phyloP scores from a whole-genome alignment of 2,797 vertebrate species.

The Sphenodon punctatus region DNA sequence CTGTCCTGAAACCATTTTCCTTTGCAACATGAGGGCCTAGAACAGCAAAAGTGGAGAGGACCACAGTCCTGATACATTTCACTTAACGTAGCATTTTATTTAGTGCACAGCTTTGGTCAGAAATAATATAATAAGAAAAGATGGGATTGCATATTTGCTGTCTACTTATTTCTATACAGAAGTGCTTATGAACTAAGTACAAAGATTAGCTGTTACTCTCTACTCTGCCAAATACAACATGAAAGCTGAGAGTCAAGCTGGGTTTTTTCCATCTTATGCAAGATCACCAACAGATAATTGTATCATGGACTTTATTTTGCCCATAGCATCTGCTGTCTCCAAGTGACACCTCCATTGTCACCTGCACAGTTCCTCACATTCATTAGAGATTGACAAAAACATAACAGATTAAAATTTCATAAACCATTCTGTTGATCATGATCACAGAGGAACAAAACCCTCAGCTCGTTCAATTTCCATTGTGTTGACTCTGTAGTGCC shows the following conservation, averaged over 20 bases:
- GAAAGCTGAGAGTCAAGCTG: not conserved
- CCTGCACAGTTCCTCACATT: not conserved
- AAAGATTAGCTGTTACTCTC: not conserved
- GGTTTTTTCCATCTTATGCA: not conserved
- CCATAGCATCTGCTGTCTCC: too few relatives aligned
- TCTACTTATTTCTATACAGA: not conserved
- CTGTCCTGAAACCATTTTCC: not conserved
- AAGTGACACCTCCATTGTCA: not conserved
- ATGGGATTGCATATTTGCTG: not conserved
- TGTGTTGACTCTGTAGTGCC: not conserved
- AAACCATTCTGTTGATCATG: not conserved
- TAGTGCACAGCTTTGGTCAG: not conserved
- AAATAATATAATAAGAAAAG: not conserved
- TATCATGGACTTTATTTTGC: not conserved
- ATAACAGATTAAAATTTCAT: not conserved
- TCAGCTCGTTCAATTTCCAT: not conserved
- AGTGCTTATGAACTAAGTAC: not conserved
- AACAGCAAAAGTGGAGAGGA: not conserved
- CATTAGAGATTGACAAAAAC: not conserved
- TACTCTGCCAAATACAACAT: not conserved
- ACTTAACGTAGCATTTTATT: not conserved
- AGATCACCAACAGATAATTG: not conserved
- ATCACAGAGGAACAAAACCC: not conserved
- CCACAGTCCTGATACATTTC: not conserved
- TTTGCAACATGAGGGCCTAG: not conserved